A percentile compares a stretch with the other conserved stretches of the same genome.
Conservation (phyloP, 2,888 invertebrate species). For the Drosophila neotestacea region DNA sequence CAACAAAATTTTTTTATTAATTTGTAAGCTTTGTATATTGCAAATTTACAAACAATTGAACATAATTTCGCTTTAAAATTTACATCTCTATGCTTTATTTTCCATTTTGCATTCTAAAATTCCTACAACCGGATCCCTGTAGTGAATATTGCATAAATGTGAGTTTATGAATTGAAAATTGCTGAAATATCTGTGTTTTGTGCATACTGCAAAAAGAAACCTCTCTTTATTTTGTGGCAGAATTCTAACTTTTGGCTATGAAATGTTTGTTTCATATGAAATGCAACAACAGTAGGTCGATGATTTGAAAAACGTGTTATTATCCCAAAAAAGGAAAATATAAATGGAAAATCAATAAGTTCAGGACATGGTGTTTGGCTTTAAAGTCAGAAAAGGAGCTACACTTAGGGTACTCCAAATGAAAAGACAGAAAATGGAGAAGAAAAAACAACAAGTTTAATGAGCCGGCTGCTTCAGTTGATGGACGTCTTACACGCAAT, state of each 20-base stretch:
- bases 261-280: conserved; percentile 17
- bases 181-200: background rate
- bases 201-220: background rate
- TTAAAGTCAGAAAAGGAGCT: conserved; percentile 44
- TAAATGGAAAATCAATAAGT: conserved; percentile 47
- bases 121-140: background rate
- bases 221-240: background rate
- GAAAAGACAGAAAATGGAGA: conserved; percentile 1
- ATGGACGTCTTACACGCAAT: conserved; percentile 75
- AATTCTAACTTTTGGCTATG: conserved; percentile 14
- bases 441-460: conserved; percentile 62
- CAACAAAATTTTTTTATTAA: background rate
- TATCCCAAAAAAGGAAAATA: background rate
- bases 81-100: background rate
- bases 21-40: background rate
- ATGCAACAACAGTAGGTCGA: conserved; percentile 14
- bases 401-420: conserved; percentile 25
- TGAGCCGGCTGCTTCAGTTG: conserved; percentile 74
- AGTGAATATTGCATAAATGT: background rate
- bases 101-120: background rate
- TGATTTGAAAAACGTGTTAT: conserved; percentile 4
- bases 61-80: background rate
- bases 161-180: background rate
- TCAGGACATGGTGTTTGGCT: conserved; percentile 37
- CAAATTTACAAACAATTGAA: background rate